Percentiles rank a stretch among this genome's conserved stretches.
Conservation (phyloP, 2,113 vertebrate genomes). For the Circaetus gallicus region DNA sequence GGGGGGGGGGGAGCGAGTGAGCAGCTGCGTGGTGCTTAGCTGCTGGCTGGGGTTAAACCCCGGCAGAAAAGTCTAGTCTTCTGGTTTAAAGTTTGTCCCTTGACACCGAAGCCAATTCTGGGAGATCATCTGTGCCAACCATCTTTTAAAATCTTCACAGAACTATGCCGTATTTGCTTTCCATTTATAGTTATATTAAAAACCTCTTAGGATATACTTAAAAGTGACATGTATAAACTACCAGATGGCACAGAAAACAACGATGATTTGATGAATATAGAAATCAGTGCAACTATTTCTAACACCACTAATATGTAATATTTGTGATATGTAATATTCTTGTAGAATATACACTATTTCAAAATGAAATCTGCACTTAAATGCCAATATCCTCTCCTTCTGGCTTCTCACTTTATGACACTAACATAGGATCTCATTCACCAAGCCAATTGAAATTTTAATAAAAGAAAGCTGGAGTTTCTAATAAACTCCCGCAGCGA, state of each 20-base stretch:
- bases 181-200: slow-evolving; percentile 55
- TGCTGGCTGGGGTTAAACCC: too few relatives aligned
- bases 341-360: slow-evolving; percentile 75
- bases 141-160: not conserved
- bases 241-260: slow-evolving; percentile 67
- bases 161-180: not conserved
- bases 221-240: slow-evolving; percentile 68
- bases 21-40: too few relatives aligned
- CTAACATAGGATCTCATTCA: slow-evolving; percentile 84
- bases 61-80: not conserved
- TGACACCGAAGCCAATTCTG: not conserved
- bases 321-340: slow-evolving; percentile 77
- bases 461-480: slow-evolving; percentile 89
- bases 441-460: slow-evolving; percentile 88
- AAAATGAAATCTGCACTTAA: slow-evolving; percentile 83
- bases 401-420: slow-evolving; percentile 85
- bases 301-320: slow-evolving; percentile 69
- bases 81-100: not conserved
- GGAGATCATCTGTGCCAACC: not conserved
- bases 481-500: slow-evolving; percentile 86
- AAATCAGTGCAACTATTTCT: slow-evolving; percentile 69
- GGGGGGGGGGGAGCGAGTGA: too few relatives aligned
- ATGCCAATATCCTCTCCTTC: slow-evolving; percentile 84
- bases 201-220: slow-evolving; percentile 62
- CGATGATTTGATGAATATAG: slow-evolving; percentile 65